These are phyloP conservation scores for Abscondita cerata DNA, from an alignment of 2,888 invertebrate genomes.

Conservation along the genomic window DNA sequence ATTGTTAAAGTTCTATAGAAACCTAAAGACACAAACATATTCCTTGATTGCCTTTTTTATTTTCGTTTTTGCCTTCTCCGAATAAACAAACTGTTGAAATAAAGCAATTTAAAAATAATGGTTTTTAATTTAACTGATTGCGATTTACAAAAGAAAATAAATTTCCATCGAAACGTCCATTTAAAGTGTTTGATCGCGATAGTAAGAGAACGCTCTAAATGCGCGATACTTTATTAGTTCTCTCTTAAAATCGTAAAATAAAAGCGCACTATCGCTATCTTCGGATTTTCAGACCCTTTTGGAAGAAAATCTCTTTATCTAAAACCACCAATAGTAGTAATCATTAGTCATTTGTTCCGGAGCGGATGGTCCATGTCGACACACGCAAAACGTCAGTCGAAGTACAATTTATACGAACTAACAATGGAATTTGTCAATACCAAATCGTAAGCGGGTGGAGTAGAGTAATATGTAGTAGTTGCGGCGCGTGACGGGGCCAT, in stretches of 20 bases:
- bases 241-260: constrained; percentile 24
- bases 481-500: constrained; percentile 44
- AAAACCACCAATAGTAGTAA: constrained; percentile 18
- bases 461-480: constrained; percentile 48
- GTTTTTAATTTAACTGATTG: no score
- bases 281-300: constrained; percentile 1
- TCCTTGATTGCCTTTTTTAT: no score
- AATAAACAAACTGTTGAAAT: no score
- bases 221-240: constrained; percentile 19
- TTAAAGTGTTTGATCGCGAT: not conserved
- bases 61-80: no score
- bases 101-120: no score
- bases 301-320: constrained; percentile 19
- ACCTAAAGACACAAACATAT: no score
- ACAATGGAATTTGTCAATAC: constrained; percentile 58
- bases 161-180: no score
- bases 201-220: constrained; percentile 17
- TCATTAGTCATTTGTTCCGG: constrained; percentile 55
- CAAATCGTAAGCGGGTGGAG: constrained; percentile 52
- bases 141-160: no score
- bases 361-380: constrained; percentile 54
- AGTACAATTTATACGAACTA: constrained; percentile 53
- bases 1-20: no score
- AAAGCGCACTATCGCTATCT: constrained; percentile 14
- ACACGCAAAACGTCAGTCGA: constrained; percentile 54